Conservation (phyloP, 2,797 vertebrate genomes). For the Sebastes variabilis region DNA sequence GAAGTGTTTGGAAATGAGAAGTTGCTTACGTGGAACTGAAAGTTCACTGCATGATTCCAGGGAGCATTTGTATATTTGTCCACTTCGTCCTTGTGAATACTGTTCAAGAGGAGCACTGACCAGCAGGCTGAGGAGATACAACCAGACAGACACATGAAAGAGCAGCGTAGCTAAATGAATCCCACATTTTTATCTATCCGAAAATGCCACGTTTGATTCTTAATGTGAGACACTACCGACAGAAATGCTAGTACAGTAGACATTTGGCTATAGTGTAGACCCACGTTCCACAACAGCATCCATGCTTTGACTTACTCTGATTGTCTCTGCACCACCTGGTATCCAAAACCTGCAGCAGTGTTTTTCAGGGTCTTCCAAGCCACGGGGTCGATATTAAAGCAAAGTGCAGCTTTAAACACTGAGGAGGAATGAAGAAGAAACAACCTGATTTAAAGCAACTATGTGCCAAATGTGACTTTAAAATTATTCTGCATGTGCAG, state of each 20-base stretch:
- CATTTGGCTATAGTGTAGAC: neutral
- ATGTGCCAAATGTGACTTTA: neutral
- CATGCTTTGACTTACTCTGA: slow-evolving; percentile 56
- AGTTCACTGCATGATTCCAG: neutral
- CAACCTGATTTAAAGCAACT: neutral
- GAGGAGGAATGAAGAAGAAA: slow-evolving; percentile 3
- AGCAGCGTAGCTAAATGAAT: neutral
- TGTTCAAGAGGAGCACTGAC: slow-evolving; percentile 76
- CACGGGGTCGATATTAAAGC: slow-evolving; percentile 76
- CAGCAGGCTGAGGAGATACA: slow-evolving; percentile 65
- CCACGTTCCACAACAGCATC: neutral
- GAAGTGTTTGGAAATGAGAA: neutral
- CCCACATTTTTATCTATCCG: neutral
- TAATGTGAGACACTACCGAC: neutral
- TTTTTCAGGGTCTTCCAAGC: slow-evolving; percentile 62
- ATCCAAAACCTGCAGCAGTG: slow-evolving; percentile 68
- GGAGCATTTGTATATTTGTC: slow-evolving; percentile 59
- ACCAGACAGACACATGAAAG: neutral
- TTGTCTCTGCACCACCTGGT: slow-evolving; percentile 75
- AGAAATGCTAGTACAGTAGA: neutral
- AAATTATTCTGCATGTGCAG: neutral
- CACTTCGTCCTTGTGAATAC: slow-evolving; percentile 15
- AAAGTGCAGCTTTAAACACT: slow-evolving; percentile 52
- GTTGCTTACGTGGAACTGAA: slow-evolving; percentile 26
- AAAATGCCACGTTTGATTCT: neutral